phyloP scores from a whole-genome alignment of 2,888 invertebrate species.

The Metallyticus violacea region DNA sequence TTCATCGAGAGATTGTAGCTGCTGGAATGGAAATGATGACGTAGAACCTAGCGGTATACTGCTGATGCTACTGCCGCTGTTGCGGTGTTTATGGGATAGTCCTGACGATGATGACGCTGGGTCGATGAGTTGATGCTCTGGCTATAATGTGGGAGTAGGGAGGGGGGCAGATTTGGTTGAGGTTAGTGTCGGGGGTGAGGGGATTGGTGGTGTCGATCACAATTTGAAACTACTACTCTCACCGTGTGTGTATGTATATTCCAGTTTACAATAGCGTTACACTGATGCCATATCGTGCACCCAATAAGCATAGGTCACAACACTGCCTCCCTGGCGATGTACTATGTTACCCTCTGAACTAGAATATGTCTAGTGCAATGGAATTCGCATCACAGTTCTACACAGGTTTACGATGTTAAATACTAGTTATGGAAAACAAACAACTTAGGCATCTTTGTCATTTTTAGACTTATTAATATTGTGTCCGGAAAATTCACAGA shows the following conservation, averaged over 20 bases:
- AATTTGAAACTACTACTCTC: background rate
- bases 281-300: background rate
- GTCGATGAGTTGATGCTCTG: conserved; percentile 10
- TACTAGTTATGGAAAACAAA: no score
- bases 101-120: background rate
- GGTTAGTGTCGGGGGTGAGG: background rate
- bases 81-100: conserved; percentile 3
- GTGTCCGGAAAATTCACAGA: no score
- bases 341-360: background rate
- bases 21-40: conserved; percentile 3
- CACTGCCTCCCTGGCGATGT: background rate
- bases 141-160: background rate
- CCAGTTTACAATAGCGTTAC: conserved; percentile 17
- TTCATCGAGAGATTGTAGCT: background rate
- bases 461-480: no score
- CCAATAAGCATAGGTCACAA: background rate
- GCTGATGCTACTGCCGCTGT: background rate
- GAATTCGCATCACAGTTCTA: no score
- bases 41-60: background rate
- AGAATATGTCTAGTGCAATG: no score
- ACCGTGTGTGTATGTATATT: background rate
- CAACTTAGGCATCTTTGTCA: no score
- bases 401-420: no score
- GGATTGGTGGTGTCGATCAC: conserved; percentile 5
- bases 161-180: background rate